Evolutionary conservation across 2,113 vertebrate genomes (phyloP).

Genomic region (Cavia aperea): DNA sequence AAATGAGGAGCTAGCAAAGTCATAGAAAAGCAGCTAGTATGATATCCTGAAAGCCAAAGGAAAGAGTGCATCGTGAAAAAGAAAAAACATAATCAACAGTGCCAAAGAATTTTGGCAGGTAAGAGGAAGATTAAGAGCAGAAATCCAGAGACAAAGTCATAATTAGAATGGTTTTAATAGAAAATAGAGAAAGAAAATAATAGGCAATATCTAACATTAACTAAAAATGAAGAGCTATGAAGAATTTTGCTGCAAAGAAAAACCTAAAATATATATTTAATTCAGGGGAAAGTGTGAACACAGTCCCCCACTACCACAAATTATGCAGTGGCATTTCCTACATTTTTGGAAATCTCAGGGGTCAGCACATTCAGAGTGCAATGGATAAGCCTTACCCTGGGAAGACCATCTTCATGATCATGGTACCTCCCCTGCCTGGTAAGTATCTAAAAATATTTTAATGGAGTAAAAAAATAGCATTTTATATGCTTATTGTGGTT

Average conservation of each 20-base stretch:
- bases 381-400: background rate
- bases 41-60: background rate
- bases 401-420: background rate
- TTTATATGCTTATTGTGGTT: background rate
- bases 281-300: background rate
- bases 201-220: background rate
- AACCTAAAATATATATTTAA: background rate
- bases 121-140: background rate
- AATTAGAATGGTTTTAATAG: background rate
- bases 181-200: background rate
- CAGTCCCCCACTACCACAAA: background rate
- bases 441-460: background rate
- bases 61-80: background rate
- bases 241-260: constrained; percentile 14
- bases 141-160: background rate
- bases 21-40: background rate
- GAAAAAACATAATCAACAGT: background rate
- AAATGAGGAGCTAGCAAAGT: background rate
- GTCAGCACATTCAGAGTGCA: background rate
- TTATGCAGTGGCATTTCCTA: background rate
- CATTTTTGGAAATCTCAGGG: background rate
- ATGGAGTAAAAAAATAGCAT: background rate
- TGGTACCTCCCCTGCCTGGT: background rate
- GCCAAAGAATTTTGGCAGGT: background rate
- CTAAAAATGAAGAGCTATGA: background rate